Conservation (phyloP, 1,140 invertebrate species). For the Leucophenga varia region DNA sequence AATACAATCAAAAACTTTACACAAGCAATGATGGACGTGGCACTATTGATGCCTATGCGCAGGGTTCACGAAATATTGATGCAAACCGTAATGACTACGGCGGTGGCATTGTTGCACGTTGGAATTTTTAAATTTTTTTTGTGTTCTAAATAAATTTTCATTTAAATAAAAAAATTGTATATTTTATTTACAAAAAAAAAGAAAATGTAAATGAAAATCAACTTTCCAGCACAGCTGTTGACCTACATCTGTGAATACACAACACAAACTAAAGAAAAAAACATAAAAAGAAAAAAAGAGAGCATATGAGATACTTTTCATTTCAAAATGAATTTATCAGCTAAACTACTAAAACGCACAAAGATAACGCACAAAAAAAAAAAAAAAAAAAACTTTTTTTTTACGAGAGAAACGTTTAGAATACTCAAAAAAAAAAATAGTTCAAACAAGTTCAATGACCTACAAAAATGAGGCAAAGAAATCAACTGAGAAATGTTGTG, state of each 20-base stretch:
- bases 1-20: conserved; percentile 8
- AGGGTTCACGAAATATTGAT: conserved; percentile 4
- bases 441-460: conserved; percentile 47
- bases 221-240: too few relatives aligned
- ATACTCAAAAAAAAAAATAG: conserved; percentile 45
- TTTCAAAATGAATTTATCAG: conserved; percentile 39
- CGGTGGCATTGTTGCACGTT: background rate
- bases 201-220: too few relatives aligned
- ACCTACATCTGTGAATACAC: too few relatives aligned
- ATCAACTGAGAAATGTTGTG: conserved; percentile 30
- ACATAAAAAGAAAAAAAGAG: too few relatives aligned
- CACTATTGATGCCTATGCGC: conserved; percentile 5
- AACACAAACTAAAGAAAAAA: too few relatives aligned
- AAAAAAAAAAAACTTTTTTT: conserved; percentile 21
- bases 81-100: conserved; percentile 2
- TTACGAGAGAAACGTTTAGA: conserved; percentile 16
- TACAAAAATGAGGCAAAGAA: conserved; percentile 44
- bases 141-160: too few relatives aligned
- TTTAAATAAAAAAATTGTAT: too few relatives aligned
- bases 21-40: conserved; percentile 2
- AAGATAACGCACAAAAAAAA: conserved; percentile 17
- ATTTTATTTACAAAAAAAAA: too few relatives aligned
- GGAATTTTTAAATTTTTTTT: conserved; percentile 2
- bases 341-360: conserved; percentile 40
- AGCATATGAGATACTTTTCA: too few relatives aligned